Evolutionary conservation across 2,797 vertebrate species (phyloP).

Genomic region (Telmatherina bonti): DNA sequence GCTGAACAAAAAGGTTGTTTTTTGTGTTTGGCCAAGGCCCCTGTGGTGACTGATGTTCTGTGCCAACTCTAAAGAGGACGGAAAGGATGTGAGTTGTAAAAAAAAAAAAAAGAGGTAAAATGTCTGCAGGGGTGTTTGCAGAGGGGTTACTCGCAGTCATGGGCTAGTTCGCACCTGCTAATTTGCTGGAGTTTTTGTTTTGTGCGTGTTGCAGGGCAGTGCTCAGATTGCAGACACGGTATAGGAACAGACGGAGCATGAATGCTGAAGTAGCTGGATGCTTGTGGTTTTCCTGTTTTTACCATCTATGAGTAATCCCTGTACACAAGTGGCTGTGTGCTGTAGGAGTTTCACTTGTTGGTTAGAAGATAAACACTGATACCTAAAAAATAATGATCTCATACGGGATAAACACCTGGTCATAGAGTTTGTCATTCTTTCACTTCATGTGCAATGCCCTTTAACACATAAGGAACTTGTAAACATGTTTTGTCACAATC

Average conservation of each 20-base stretch:
- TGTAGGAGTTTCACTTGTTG: slow-evolving; percentile 55
- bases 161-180: slow-evolving; percentile 62
- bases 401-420: slow-evolving; percentile 31
- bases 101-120: slow-evolving; percentile 56
- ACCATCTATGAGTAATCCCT: slow-evolving; percentile 39
- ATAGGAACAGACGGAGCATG: slow-evolving; percentile 50
- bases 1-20: slow-evolving; percentile 63
- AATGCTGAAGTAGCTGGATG: slow-evolving; percentile 62
- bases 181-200: slow-evolving; percentile 15
- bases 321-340: slow-evolving; percentile 24
- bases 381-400: slow-evolving; percentile 47
- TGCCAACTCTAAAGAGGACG: slow-evolving; percentile 55
- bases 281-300: slow-evolving; percentile 75
- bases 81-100: slow-evolving; percentile 37
- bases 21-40: slow-evolving; percentile 63
- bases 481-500: slow-evolving; percentile 61
- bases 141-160: slow-evolving; percentile 73
- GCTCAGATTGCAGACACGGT: slow-evolving; percentile 40
- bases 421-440: slow-evolving; percentile 55
- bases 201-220: slow-evolving; percentile 28
- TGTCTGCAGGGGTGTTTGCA: slow-evolving; percentile 57
- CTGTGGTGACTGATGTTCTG: slow-evolving; percentile 52
- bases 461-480: slow-evolving; percentile 52
- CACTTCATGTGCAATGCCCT: slow-evolving; percentile 43
- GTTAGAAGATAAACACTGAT: slow-evolving; percentile 44